Base-by-base conservation (phyloP, 1,140 invertebrate genomes). In the Odontomachus brunneus region DNA sequence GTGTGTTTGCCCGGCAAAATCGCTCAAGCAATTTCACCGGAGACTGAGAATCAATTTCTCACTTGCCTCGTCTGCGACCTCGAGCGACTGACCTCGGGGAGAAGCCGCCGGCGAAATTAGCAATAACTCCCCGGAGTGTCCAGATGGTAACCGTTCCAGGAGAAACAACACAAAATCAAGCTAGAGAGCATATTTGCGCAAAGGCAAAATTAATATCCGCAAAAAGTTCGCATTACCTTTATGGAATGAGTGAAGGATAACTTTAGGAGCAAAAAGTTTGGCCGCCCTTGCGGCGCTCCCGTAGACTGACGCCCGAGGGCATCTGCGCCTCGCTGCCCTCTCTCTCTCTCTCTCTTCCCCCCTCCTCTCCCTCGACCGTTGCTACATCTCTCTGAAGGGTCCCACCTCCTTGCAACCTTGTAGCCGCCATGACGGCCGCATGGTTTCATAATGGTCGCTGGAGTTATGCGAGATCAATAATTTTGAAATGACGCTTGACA, bases 321-420 rank as follows among this genome's bases (percentile, higher is more conserved):
- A 80, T 80, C 75, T 69, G 65, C 33, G 51, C 7, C 17, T 48
- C 15, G 7, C 22, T 15, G 26, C 49, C 15, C 22, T 49, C 33
- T 12, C 48, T 9, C 26, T 33, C 0, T 33, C 60, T 49, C 33
- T 12, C 48, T 7, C 24, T 33, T 0, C 22, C 60, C 19, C 51
- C 17, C 53, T 44, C 62, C 33, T 5, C 48, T 9, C 26, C 22
- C 0, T 33, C 60, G n/a, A 22, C 22, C 53, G 33, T 59, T 22
- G 12, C 33, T 59, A 69, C 63, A 71, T 80, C 75, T 80, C 75
- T 80, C 51, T 48, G 75, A 5, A 57, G 51, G 53, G 51, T 57
- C 75, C 75, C 51, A 80, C 75, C 75, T 80, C 38, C 75, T 80
- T 71, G 65, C 75, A 80, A 80, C 65, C 65, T 80, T 80, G 75